Evolutionary conservation across 2,888 invertebrate genomes (phyloP).

Genomic region (Dorcus parallelipipedus): DNA sequence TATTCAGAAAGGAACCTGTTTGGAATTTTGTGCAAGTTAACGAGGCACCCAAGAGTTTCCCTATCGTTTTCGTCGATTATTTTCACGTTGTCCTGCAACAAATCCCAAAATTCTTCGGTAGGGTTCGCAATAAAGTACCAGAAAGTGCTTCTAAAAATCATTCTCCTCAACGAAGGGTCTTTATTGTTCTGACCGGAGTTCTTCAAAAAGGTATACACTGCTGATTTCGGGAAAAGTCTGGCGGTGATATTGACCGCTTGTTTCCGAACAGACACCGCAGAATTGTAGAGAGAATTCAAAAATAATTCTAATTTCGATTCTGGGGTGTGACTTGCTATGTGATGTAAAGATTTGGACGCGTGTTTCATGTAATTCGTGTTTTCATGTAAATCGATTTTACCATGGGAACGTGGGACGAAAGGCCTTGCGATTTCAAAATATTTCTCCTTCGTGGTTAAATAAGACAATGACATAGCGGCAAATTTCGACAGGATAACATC

Average conservation of each 20-base stretch:
- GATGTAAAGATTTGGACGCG: conserved; percentile 5
- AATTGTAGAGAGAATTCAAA: conserved; percentile 3
- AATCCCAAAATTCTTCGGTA: conserved; percentile 10
- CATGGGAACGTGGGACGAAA: background rate
- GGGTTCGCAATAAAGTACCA: background rate
- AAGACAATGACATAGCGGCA: background rate
- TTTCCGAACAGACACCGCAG: conserved; percentile 15
- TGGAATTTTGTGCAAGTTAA: background rate
- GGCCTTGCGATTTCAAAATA: background rate
- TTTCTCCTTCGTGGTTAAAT: background rate
- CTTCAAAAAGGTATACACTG: background rate
- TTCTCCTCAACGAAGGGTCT: background rate
- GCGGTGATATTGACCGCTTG: conserved; percentile 10
- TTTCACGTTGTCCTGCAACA: background rate
- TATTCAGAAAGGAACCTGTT: background rate
- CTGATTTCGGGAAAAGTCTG: background rate
- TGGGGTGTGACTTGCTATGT: background rate
- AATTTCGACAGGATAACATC: background rate
- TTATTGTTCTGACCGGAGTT: background rate
- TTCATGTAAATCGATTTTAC: conserved; percentile 1
- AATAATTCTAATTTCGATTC: conserved; percentile 5
- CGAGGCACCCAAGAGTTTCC: background rate
- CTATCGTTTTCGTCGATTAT: background rate
- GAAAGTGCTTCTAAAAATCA: conserved; percentile 1
- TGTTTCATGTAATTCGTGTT: conserved; percentile 13